Conservation (phyloP, 2,888 invertebrate species). For the Acanthosoma haemorrhoidale region DNA sequence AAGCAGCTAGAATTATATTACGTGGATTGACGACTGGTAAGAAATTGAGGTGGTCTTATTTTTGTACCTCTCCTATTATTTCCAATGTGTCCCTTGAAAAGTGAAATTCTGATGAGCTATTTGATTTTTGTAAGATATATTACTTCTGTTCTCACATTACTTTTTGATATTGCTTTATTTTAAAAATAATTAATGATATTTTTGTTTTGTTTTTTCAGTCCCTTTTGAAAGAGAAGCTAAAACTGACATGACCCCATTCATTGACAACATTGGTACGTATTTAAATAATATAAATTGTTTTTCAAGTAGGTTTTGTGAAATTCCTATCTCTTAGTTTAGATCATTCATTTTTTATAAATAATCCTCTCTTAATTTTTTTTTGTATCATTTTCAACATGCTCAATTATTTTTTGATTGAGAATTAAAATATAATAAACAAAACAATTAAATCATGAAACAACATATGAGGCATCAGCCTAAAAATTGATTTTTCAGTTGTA, state of each 20-base stretch:
- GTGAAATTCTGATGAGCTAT: no score
- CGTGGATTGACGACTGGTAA: conserved; percentile 21
- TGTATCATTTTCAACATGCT: neutral
- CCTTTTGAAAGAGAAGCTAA: neutral
- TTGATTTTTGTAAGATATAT: neutral
- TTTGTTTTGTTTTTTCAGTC: neutral
- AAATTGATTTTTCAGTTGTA: no score
- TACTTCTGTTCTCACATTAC: neutral
- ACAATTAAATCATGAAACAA: no score
- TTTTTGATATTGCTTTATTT: no score
- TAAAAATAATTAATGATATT: neutral
- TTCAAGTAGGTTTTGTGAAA: no score
- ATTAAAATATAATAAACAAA: no score
- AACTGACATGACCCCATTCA: neutral
- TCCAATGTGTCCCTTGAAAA: no score
- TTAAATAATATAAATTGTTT: no score
- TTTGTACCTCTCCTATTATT: no score
- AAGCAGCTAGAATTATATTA: conserved; percentile 21
- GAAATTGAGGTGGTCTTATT: neutral
- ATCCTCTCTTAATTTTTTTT: neutral
- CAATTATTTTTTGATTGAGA: neutral
- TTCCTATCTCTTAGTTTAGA: no score
- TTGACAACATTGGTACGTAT: conserved; percentile 6
- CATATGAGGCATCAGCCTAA: no score
- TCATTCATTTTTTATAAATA: no score